These are phyloP conservation scores for Tortrix viridana DNA, from an alignment of 2,888 invertebrate genomes.

Conservation along the genomic window DNA sequence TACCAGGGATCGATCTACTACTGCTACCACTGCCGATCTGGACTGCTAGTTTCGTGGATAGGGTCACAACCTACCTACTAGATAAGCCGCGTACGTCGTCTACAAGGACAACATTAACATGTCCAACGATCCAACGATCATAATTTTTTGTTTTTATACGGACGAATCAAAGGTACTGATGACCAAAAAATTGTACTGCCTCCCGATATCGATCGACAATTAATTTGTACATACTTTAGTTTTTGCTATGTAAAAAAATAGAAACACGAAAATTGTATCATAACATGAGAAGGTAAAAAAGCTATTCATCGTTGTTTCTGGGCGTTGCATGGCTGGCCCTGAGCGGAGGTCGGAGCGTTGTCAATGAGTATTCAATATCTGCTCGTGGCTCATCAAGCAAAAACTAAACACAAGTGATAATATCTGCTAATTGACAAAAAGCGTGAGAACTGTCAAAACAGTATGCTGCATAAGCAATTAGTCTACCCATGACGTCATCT, in stretches of 20 bases:
- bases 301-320: constrained; percentile 48
- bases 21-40: too few relatives aligned
- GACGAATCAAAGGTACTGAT: constrained; percentile 38
- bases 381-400: constrained; percentile 43
- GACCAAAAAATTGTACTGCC: constrained; percentile 53
- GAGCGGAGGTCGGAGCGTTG: constrained; percentile 52
- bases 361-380: constrained; percentile 46
- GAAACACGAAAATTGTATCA: constrained; percentile 54
- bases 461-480: constrained; percentile 23
- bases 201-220: constrained; percentile 73
- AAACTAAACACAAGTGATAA: constrained; percentile 43
- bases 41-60: too few relatives aligned
- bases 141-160: constrained; percentile 1
- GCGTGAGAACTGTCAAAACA: constrained; percentile 50
- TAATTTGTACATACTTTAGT: constrained; percentile 62
- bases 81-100: too few relatives aligned
- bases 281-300: constrained; percentile 52
- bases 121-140: background rate
- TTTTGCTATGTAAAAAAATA: constrained; percentile 59
- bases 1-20: too few relatives aligned
- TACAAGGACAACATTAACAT: background rate
- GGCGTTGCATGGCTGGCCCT: constrained; percentile 54
- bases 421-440: constrained; percentile 37
- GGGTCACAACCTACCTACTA: too few relatives aligned
- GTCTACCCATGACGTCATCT: constrained; percentile 15